Percentiles rank a stretch among this genome's conserved stretches.
Conservation (phyloP, 64 coral and sea anemone species). For the Stichodactyla helianthus region DNA sequence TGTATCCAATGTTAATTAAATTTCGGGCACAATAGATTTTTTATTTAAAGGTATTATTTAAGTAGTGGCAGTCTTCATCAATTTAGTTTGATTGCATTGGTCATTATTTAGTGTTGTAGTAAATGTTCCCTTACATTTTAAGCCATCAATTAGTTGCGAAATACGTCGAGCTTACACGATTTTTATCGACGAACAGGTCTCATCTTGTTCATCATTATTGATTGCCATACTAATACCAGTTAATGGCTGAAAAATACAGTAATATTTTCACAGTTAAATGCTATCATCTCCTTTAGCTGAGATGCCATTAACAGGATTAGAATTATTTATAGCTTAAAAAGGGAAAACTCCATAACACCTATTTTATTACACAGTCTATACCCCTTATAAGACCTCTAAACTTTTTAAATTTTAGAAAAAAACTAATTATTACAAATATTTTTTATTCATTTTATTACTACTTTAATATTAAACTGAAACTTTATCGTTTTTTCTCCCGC, state of each 20-base stretch:
- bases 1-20: not conserved
- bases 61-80: not conserved
- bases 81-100: not conserved
- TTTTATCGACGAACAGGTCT: constrained; percentile 1
- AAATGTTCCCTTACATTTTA: not conserved
- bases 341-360: not conserved
- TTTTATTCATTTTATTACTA: not conserved
- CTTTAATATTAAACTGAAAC: not conserved
- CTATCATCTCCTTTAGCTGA: not conserved
- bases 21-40: not conserved
- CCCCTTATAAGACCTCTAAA: no score
- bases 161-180: not conserved
- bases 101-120: not conserved
- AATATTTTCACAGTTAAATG: not conserved
- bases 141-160: not conserved
- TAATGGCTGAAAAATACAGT: not conserved
- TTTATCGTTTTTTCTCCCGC: not conserved
- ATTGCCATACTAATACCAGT: not conserved
- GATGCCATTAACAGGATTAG: not conserved
- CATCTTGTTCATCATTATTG: not conserved
- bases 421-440: not conserved
- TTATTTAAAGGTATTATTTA: not conserved
- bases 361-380: not conserved
- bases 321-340: not conserved
- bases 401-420: no score